Conservation (phyloP, 2,113 vertebrate genomes). For the Equus przewalskii region DNA sequence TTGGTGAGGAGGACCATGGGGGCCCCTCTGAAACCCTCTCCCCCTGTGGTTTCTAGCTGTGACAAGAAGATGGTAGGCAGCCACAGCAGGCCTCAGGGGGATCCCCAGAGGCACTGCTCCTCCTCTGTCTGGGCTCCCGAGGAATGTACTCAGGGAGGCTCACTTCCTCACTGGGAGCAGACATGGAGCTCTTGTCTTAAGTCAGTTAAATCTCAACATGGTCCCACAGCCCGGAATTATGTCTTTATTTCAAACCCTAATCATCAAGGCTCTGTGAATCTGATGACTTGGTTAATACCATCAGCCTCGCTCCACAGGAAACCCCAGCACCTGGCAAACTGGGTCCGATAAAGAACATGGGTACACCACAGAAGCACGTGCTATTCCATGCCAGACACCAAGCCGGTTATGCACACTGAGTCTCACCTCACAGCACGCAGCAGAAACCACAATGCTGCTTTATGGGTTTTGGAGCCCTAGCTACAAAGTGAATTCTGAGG, state of each 20-base stretch:
- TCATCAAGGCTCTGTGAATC: constrained; percentile 14
- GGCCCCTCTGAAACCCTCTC: not conserved
- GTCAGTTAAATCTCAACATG: not conserved
- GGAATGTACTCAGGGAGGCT: not conserved
- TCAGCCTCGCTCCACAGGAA: not conserved
- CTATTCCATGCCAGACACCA: not conserved
- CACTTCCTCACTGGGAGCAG: not conserved
- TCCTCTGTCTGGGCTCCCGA: not conserved
- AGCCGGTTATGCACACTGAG: not conserved
- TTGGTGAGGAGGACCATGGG: not conserved
- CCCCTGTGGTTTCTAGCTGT: not conserved
- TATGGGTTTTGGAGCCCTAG: not conserved
- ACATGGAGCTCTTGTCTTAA: not conserved
- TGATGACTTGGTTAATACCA: not conserved
- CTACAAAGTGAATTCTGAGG: not conserved
- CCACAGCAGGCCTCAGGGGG: not conserved
- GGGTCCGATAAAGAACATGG: not conserved
- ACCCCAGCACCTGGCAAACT: not conserved
- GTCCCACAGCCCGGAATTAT: not conserved
- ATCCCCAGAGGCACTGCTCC: not conserved
- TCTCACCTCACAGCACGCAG: not conserved
- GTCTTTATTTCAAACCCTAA: not conserved
- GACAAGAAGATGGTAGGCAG: not conserved
- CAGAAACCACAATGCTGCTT: not conserved
- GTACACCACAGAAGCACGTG: not conserved